Conservation (phyloP, 2,888 invertebrate species). For the Alviniconcha strummeri region DNA sequence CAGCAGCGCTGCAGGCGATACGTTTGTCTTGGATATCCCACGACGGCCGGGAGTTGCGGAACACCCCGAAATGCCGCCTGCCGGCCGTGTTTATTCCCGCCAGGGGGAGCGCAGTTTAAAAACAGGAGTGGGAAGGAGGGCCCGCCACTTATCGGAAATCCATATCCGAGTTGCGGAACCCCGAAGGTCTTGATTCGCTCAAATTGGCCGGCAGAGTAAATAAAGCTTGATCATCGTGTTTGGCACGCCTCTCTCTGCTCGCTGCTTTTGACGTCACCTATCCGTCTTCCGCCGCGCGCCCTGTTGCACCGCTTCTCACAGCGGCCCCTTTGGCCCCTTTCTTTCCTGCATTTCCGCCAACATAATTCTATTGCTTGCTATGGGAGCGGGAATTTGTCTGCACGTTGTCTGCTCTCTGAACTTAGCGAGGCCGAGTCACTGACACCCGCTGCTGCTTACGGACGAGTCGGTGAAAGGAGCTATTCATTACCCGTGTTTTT, state of each 20-base stretch:
- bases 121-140: constrained; percentile 5
- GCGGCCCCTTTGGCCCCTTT: background rate
- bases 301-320: background rate
- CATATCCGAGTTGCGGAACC: constrained; percentile 4
- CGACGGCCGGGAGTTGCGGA: too few relatives aligned
- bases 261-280: background rate
- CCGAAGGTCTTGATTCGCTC: constrained; percentile 1
- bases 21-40: too few relatives aligned
- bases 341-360: background rate
- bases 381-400: too few relatives aligned
- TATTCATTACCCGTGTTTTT: too few relatives aligned
- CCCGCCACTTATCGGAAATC: constrained; percentile 2
- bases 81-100: constrained; percentile 1
- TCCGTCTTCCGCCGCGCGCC: background rate
- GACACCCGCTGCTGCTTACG: too few relatives aligned
- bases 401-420: too few relatives aligned
- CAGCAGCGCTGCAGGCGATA: too few relatives aligned
- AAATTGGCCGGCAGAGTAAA: constrained; percentile 7
- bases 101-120: background rate
- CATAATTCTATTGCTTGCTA: background rate
- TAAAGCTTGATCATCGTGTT: constrained; percentile 16
- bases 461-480: too few relatives aligned
- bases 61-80: too few relatives aligned
- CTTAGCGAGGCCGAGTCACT: too few relatives aligned
- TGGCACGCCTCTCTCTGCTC: background rate